Conservation (phyloP, 2,888 invertebrate genomes). For the Thecocarcelia acutangulata region DNA sequence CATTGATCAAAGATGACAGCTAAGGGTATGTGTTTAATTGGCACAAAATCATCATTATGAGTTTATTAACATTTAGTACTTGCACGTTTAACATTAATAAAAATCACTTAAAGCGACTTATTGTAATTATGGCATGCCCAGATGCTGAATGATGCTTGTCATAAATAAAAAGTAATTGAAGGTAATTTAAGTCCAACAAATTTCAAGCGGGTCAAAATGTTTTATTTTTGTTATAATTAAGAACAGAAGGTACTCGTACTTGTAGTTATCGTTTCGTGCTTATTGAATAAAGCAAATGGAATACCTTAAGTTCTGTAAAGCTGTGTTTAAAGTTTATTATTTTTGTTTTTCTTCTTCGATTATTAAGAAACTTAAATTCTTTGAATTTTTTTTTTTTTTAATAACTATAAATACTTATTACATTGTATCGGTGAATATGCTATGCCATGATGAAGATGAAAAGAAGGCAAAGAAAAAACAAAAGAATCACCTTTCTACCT, state of each 20-base stretch:
- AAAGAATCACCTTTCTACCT: conserved; percentile 39
- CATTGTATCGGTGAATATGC: conserved; percentile 28
- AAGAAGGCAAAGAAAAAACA: not conserved
- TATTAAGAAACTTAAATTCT: no score
- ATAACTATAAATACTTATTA: conserved; percentile 36
- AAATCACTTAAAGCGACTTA: not conserved
- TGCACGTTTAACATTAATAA: conserved; percentile 1
- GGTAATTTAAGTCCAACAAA: conserved; percentile 38
- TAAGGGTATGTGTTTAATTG: conserved; percentile 65
- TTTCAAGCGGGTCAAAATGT: conserved; percentile 33
- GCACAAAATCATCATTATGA: conserved; percentile 67
- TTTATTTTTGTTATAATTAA: not conserved
- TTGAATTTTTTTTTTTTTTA: conserved; percentile 4
- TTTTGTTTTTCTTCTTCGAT: conserved; percentile 4
- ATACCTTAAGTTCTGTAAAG: no score
- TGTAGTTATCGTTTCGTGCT: no score
- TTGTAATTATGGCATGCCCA: not conserved
- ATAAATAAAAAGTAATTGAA: conserved; percentile 42
- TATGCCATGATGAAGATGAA: conserved; percentile 5
- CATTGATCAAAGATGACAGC: conserved; percentile 71
- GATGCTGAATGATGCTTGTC: conserved; percentile 12
- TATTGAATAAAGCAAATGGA: no score
- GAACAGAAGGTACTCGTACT: no score
- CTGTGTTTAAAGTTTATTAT: no score
- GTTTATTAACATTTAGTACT: conserved; percentile 63